phyloP scores from a whole-genome alignment of 2,888 invertebrate genomes.

The Azorinus chamasolen region DNA sequence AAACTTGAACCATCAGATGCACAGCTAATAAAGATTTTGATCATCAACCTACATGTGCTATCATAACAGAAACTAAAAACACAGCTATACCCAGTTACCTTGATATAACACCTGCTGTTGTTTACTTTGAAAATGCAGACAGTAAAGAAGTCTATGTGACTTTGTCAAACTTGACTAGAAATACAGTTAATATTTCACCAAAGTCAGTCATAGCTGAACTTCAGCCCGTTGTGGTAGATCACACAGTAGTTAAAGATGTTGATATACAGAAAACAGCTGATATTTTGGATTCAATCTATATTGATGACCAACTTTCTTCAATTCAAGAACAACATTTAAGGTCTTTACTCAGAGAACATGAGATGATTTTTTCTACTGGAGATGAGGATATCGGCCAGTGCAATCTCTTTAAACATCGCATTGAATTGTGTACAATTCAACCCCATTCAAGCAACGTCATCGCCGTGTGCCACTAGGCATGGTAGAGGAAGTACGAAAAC shows the following conservation, averaged over 20 bases:
- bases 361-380: conserved; percentile 16
- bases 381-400: conserved; percentile 21
- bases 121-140: conserved; percentile 9
- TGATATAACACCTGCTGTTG: conserved; percentile 45
- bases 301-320: conserved; percentile 9
- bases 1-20: conserved; percentile 6
- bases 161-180: conserved; percentile 43
- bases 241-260: conserved; percentile 16
- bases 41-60: conserved; percentile 37
- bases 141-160: conserved; percentile 24
- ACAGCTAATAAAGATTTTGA: conserved; percentile 27
- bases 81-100: conserved; percentile 22
- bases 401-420: conserved; percentile 21
- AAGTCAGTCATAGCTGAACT: conserved; percentile 42
- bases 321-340: not conserved
- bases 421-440: conserved; percentile 1
- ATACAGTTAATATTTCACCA: conserved; percentile 40
- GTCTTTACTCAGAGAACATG: conserved; percentile 12
- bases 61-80: conserved; percentile 38
- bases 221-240: conserved; percentile 36
- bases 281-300: not conserved
- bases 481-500: conserved; percentile 29
- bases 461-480: conserved; percentile 14
- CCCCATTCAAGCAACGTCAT: conserved; percentile 27
- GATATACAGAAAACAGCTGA: not conserved